Percentiles rank a stretch among this genome's conserved stretches.
These are phyloP conservation scores for Hoplias malabaricus DNA, from an alignment of 2,113 vertebrate species.

Conservation along the genomic window DNA sequence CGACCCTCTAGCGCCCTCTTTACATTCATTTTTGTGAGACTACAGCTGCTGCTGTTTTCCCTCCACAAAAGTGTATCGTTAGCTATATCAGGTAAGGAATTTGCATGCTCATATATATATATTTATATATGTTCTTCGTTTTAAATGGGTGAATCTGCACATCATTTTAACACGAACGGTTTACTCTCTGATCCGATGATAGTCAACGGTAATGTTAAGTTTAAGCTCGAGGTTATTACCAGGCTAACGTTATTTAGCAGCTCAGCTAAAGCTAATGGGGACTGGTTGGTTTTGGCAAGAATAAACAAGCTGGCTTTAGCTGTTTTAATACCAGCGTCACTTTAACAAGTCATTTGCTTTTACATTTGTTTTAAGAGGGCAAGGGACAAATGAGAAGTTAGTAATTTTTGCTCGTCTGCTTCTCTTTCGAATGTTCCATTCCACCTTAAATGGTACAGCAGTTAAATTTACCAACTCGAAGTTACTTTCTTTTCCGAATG, in stretches of 20 bases:
- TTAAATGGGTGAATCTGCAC: neutral
- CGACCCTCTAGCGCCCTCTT: constrained; percentile 42
- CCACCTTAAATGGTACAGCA: no score
- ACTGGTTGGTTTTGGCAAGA: neutral
- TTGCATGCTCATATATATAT: no score
- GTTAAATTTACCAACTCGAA: no score
- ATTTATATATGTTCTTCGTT: no score
- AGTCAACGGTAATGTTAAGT: constrained; percentile 33
- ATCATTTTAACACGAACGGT: neutral
- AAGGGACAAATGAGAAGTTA: no score
- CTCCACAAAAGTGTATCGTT: constrained; percentile 21
- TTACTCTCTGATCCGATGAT: neutral
- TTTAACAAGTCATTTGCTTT: no score
- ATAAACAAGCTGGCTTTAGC: neutral
- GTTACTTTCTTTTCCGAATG: no score
- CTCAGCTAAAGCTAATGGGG: neutral
- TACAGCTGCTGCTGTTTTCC: constrained; percentile 27
- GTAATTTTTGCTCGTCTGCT: no score
- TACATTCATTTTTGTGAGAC: constrained; percentile 26
- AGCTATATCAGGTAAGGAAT: constrained; percentile 31
- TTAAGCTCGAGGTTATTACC: constrained; percentile 26
- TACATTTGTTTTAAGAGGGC: no score
- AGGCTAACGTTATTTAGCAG: neutral
- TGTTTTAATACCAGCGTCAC: no score
- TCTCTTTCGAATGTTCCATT: no score